These are phyloP conservation scores for Sandelia bainsii DNA, from an alignment of 2,797 vertebrate genomes.

Conservation along the genomic window DNA sequence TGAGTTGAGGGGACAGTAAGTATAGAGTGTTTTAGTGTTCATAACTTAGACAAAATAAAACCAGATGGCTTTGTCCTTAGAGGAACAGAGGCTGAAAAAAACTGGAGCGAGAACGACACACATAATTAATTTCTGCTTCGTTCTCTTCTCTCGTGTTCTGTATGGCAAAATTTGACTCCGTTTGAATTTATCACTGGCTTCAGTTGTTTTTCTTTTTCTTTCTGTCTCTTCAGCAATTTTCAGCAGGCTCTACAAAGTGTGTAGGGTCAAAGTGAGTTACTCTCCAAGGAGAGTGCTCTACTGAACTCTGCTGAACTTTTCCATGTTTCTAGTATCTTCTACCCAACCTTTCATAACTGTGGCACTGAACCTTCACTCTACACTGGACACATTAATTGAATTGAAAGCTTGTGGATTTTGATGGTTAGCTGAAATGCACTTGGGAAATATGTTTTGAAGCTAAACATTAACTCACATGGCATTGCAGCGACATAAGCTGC, in stretches of 20 bases:
- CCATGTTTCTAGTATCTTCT: conserved; percentile 12
- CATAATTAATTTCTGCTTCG: conserved; percentile 29
- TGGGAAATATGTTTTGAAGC: background rate
- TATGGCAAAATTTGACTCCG: conserved; percentile 25
- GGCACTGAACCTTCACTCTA: background rate
- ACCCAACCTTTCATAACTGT: background rate
- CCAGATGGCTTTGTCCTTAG: conserved; percentile 54
- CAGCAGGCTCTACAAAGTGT: background rate
- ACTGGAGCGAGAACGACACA: conserved; percentile 6
- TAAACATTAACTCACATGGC: background rate
- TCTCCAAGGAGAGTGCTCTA: background rate
- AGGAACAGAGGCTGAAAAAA: conserved; percentile 24
- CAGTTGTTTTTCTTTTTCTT: conserved; percentile 1
- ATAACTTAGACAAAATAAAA: conserved; percentile 45
- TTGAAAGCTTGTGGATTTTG: too few species aligned
- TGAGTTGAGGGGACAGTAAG: conserved; percentile 16
- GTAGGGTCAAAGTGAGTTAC: background rate
- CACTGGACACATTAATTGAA: background rate
- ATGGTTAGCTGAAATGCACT: too few species aligned
- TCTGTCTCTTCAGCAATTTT: conserved; percentile 21
- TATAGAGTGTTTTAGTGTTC: conserved; percentile 35
- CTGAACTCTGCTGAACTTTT: conserved; percentile 36
- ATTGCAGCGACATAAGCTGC: too few species aligned
- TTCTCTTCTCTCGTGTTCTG: conserved; percentile 11
- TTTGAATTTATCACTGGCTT: conserved; percentile 11